These are phyloP conservation scores for Punctoribates punctum DNA, from an alignment of 2,888 invertebrate genomes.

Conservation along the genomic window DNA sequence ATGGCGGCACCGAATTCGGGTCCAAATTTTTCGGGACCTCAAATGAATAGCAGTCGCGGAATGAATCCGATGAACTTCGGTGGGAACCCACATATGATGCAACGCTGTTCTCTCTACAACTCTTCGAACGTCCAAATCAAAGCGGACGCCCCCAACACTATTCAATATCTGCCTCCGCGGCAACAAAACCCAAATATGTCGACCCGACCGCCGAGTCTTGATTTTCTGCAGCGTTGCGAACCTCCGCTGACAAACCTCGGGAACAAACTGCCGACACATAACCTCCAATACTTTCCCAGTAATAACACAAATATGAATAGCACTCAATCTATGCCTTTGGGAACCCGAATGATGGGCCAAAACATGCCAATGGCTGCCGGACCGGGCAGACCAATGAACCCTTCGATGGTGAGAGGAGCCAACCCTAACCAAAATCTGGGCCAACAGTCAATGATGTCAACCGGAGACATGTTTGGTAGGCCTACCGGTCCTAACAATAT, in stretches of 20 bases:
- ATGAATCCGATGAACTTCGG: slow-evolving; percentile 37
- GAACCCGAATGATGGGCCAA: slow-evolving; percentile 44
- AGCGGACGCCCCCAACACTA: slow-evolving; percentile 94
- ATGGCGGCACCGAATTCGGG: slow-evolving; percentile 10
- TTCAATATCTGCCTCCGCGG: slow-evolving; percentile 92
- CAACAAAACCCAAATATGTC: slow-evolving; percentile 63
- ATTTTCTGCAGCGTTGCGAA: slow-evolving; percentile 81
- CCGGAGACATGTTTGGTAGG: slow-evolving; percentile 34
- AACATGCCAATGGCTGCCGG: slow-evolving; percentile 46
- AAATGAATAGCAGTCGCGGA: neutral
- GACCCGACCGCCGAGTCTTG: slow-evolving; percentile 74
- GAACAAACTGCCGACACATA: slow-evolving; percentile 66
- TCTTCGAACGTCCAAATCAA: slow-evolving; percentile 82
- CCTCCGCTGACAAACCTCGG: slow-evolving; percentile 72
- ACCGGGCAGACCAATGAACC: slow-evolving; percentile 42
- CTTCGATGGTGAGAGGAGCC: slow-evolving; percentile 40
- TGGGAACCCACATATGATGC: slow-evolving; percentile 46
- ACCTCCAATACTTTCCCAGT: slow-evolving; percentile 70
- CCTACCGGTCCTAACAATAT: slow-evolving; percentile 32
- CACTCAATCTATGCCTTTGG: slow-evolving; percentile 44
- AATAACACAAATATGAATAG: slow-evolving; percentile 52
- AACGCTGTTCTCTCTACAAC: slow-evolving; percentile 57
- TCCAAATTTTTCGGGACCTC: slow-evolving; percentile 19
- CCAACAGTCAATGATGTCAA: slow-evolving; percentile 33
- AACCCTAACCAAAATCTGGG: slow-evolving; percentile 37